Percentiles rank a stretch among this genome's conserved stretches.
phyloP scores from a whole-genome alignment of 1,140 invertebrate species.

The Yoshiicerus persimilis region DNA sequence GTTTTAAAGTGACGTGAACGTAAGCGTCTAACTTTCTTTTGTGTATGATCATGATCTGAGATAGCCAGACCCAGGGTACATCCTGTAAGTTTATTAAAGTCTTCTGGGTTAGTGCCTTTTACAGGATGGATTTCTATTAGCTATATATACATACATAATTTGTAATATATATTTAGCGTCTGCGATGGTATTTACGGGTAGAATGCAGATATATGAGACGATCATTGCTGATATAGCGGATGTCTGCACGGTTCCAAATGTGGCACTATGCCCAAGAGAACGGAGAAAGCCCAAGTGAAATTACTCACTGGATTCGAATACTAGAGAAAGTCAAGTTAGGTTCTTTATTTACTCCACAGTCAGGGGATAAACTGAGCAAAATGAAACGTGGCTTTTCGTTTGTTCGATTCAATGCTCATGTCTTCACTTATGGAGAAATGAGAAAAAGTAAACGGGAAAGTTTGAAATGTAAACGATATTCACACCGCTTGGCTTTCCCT shows the following conservation, averaged over 20 bases:
- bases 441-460: not conserved
- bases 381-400: not conserved
- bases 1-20: not conserved
- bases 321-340: not conserved
- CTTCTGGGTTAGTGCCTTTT: not conserved
- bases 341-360: not conserved
- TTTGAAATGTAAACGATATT: not conserved
- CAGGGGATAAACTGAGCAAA: not conserved
- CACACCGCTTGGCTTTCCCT: not conserved
- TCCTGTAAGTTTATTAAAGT: not conserved
- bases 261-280: not conserved
- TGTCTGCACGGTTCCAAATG: not conserved
- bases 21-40: not conserved
- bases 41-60: not conserved
- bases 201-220: not conserved
- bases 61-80: not conserved
- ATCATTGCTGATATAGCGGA: not conserved
- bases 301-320: not conserved
- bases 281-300: not conserved
- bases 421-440: conserved; percentile 13
- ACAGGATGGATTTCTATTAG: not conserved
- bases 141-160: not conserved
- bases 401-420: conserved; percentile 13
- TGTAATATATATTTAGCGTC: not conserved
- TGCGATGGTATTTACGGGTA: not conserved